Evolutionary conservation across 2,888 invertebrate genomes (phyloP).

Genomic region (Sphaerophoria taeniata): DNA sequence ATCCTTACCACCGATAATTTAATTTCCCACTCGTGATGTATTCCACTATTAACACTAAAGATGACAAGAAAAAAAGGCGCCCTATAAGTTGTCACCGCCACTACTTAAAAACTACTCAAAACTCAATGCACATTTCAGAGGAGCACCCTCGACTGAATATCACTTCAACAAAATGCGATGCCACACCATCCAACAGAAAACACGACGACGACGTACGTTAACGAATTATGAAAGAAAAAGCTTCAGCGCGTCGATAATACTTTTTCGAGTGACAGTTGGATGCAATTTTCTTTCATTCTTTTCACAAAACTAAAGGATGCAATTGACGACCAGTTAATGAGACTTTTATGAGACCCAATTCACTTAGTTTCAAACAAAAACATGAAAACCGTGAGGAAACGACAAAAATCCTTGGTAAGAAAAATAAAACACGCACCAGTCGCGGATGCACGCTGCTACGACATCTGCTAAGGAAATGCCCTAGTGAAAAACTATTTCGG

Average conservation of each 20-base stretch:
- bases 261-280: slow-evolving; percentile 56
- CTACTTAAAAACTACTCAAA: slow-evolving; percentile 62
- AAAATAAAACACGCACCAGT: slow-evolving; percentile 27
- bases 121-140: slow-evolving; percentile 68
- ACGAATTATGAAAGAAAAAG: slow-evolving; percentile 46
- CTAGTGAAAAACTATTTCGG: slow-evolving; percentile 58
- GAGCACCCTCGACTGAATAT: slow-evolving; percentile 70
- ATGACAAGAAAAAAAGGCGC: slow-evolving; percentile 52
- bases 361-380: background rate
- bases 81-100: slow-evolving; percentile 57
- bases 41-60: slow-evolving; percentile 47
- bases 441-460: slow-evolving; percentile 13
- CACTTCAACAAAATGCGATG: slow-evolving; percentile 53
- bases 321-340: slow-evolving; percentile 65
- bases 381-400: background rate
- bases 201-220: background rate
- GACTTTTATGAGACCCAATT: slow-evolving; percentile 54
- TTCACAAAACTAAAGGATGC: slow-evolving; percentile 47
- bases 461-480: slow-evolving; percentile 54
- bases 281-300: slow-evolving; percentile 52
- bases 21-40: slow-evolving; percentile 61
- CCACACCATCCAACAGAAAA: background rate
- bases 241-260: slow-evolving; percentile 52
- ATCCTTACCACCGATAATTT: slow-evolving; percentile 69
- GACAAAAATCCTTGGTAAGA: slow-evolving; percentile 5